phyloP scores from a whole-genome alignment of 23 tunicate species.

The Halocynthia roretzi region DNA sequence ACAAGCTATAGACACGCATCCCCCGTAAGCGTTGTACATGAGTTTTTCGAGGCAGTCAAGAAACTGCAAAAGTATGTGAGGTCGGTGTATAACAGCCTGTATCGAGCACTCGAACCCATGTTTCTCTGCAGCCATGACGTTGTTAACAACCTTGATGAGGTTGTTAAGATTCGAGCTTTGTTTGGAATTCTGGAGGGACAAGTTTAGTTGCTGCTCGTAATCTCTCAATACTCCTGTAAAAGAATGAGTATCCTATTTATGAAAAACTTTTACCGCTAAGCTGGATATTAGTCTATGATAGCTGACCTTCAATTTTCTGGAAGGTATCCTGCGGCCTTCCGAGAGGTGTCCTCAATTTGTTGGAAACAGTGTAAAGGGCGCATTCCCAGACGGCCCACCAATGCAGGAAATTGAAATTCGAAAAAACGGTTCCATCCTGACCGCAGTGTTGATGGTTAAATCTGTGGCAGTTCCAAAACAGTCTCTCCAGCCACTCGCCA shows the following conservation, averaged over 20 bases:
- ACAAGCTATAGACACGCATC: conserved; percentile 61
- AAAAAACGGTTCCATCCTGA: conserved; percentile 1
- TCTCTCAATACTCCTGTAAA: conserved; percentile 42
- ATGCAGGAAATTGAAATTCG: conserved; percentile 18
- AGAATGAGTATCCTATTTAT: background rate
- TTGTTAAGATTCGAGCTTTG: background rate
- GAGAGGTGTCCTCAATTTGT: conserved; percentile 69
- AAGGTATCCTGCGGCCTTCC: conserved; percentile 84
- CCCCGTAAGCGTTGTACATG: conserved; percentile 94
- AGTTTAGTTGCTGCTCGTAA: conserved; percentile 22
- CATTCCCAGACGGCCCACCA: conserved; percentile 81
- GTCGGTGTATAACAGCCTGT: conserved; percentile 52
- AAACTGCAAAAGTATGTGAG: conserved; percentile 81
- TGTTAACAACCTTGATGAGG: too few species aligned
- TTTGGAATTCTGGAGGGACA: background rate
- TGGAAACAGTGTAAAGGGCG: conserved; percentile 79
- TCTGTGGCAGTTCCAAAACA: conserved; percentile 75
- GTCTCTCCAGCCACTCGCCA: conserved; percentile 31
- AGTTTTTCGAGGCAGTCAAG: conserved; percentile 72
- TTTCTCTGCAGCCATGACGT: background rate
- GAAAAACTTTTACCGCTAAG: background rate
- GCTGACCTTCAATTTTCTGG: conserved; percentile 76
- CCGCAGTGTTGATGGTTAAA: conserved; percentile 6
- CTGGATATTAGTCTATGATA: background rate
- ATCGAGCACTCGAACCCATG: conserved; percentile 15